These are phyloP conservation scores for Cromileptes altivelis DNA, from an alignment of 2,113 vertebrate genomes.

Conservation along the genomic window DNA sequence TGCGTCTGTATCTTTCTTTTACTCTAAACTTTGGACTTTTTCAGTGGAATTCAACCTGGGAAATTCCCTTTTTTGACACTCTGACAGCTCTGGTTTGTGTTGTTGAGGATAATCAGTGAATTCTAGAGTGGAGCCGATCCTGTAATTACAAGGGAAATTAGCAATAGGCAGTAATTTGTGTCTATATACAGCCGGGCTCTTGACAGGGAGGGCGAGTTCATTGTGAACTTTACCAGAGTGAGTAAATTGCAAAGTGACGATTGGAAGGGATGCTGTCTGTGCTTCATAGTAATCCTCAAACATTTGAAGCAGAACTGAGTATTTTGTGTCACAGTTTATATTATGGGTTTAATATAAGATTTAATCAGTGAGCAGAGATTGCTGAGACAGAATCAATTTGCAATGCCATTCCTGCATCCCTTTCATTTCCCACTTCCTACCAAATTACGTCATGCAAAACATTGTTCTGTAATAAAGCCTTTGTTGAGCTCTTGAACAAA, in stretches of 20 bases:
- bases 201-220: constrained; percentile 48
- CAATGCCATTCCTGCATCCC: background rate
- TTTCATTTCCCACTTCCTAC: constrained; percentile 7
- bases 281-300: constrained; percentile 4
- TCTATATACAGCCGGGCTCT: constrained; percentile 27
- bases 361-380: constrained; percentile 12
- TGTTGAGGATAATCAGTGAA: constrained; percentile 62
- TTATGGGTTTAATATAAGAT: constrained; percentile 3
- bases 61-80: constrained; percentile 65
- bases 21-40: constrained; percentile 20
- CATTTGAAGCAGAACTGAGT: background rate
- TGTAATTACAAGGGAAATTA: constrained; percentile 77
- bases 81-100: constrained; percentile 68
- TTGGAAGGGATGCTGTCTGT: constrained; percentile 11
- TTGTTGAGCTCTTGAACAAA: constrained; percentile 21
- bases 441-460: constrained; percentile 45
- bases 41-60: constrained; percentile 43
- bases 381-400: constrained; percentile 27
- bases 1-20: background rate
- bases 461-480: constrained; percentile 12
- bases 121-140: constrained; percentile 42
- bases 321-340: background rate
- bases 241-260: background rate
- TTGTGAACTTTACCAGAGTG: constrained; percentile 7
- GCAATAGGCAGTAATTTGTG: constrained; percentile 69